Conservation (phyloP, 2,888 invertebrate species). For the Eilema sororculum region DNA sequence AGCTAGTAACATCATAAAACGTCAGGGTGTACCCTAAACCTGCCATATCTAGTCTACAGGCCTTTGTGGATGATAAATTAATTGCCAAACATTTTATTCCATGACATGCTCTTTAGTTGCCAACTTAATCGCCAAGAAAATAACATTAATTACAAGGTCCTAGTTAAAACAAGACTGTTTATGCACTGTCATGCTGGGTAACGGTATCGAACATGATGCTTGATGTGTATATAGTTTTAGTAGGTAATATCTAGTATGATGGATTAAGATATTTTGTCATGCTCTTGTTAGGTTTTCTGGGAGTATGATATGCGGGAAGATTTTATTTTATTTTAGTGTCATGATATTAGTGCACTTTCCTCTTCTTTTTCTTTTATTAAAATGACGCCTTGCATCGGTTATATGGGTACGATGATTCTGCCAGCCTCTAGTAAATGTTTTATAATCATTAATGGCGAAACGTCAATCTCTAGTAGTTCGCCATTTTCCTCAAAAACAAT, state of each 20-base stretch:
- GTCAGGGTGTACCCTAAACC: too few species aligned
- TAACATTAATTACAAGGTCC: slow-evolving; percentile 11
- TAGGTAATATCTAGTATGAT: neutral
- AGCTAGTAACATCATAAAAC: too few species aligned
- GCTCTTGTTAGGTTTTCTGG: neutral
- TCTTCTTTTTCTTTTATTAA: too few species aligned
- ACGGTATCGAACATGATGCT: slow-evolving; percentile 11
- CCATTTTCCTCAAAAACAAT: too few species aligned
- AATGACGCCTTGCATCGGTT: too few species aligned
- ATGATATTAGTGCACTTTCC: too few species aligned
- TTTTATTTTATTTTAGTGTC: neutral
- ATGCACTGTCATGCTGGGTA: slow-evolving; percentile 14
- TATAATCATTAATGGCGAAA: too few species aligned
- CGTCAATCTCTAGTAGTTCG: too few species aligned
- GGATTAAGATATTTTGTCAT: neutral
- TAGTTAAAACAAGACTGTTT: slow-evolving; percentile 9
- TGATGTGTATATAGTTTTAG: neutral
- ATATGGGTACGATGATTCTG: too few species aligned
- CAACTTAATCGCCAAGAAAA: slow-evolving; percentile 11
- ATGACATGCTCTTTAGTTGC: slow-evolving; percentile 10
- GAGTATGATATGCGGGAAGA: neutral
- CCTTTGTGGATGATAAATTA: neutral
- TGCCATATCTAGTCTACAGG: neutral
- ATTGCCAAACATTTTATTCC: slow-evolving; percentile 12
- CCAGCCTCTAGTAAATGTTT: too few species aligned